Evolutionary conservation across 1,140 invertebrate genomes (phyloP).

Genomic region (Dermatophagoides farinae): DNA sequence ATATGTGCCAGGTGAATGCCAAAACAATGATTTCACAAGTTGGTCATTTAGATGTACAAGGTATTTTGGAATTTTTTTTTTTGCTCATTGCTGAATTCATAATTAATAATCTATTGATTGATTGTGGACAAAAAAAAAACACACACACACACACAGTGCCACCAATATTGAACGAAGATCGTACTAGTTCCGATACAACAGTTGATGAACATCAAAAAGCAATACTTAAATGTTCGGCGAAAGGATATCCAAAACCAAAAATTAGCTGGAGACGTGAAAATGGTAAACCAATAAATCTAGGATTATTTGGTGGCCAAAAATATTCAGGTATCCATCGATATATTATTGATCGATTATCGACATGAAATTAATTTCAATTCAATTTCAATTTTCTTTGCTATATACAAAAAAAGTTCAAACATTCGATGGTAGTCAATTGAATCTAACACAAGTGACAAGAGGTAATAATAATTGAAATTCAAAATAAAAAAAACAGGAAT

Average conservation of each 20-base stretch:
- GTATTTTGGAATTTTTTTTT: too few relatives aligned
- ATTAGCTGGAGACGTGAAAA: slow-evolving; percentile 70
- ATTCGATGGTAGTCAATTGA: slow-evolving; percentile 54
- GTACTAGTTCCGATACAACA: slow-evolving; percentile 57
- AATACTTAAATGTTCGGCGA: slow-evolving; percentile 42
- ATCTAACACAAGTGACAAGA: slow-evolving; percentile 56
- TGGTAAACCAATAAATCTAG: slow-evolving; percentile 40
- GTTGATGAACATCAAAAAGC: slow-evolving; percentile 55
- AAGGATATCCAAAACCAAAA: slow-evolving; percentile 57
- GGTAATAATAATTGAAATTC: slow-evolving; percentile 19
- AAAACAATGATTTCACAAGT: slow-evolving; percentile 69
- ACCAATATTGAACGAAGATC: slow-evolving; percentile 38
- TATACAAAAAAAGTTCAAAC: slow-evolving; percentile 7
- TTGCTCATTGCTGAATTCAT: slow-evolving; percentile 12
- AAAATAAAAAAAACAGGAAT: background rate
- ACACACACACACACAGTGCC: too few relatives aligned
- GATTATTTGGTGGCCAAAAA: slow-evolving; percentile 17
- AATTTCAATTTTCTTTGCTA: background rate
- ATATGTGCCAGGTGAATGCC: slow-evolving; percentile 91
- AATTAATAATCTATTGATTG: background rate
- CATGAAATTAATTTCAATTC: too few relatives aligned
- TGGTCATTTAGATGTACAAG: slow-evolving; percentile 78
- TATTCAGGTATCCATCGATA: slow-evolving; percentile 12
- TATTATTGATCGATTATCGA: too few relatives aligned
- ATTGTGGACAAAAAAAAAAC: too few relatives aligned